Evolutionary conservation across 2,797 vertebrate species (phyloP), one percentile per base, ranked within the genome.

Genomic region (Tauraco hartlaubi): DNA sequence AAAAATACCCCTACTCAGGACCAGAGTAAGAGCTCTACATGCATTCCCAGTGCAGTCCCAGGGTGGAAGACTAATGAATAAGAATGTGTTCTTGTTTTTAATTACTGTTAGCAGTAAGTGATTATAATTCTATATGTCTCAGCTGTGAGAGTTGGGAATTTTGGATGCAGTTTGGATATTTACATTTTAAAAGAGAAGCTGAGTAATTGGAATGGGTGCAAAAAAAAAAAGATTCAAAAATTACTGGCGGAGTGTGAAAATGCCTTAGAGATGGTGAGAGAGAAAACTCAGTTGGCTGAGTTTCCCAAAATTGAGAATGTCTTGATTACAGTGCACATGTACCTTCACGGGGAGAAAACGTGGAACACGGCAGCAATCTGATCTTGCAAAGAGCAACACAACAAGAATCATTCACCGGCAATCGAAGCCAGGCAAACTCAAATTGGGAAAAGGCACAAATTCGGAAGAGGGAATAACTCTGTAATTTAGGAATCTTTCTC

Each of bases 401-500:
- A 52, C 22, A 35, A 29, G 61, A 78, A 72, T 64, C 87, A 58
- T 82, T 8, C 3, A 46, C 95, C 92, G 95, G 91, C 75, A 41
- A 6, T 48, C 8, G 1, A 35, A 90, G 81, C 87, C 96, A 94
- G 85, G 88, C 33, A 52, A 74, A 94, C 69, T 94, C 82, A 28
- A 56, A 95, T 51, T 93, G 94, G 85, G n/a, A 90, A 92, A 86
- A 92, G 93, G 73, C 93, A 86, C 82, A 84, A 73, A 90, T 81
- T 94, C 88, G 72, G 80, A 26, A 68, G 71, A 75, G 78, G 77
- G 64, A 95, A 37, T 72, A 92, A 83, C 82, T 83, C 41, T 91
- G 73, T 88, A 92, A 93, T 94, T 91, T 92, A 96, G 86, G 76
- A 91, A 92, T 90, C 89, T 93, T 90, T 95, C 95, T 92, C 89